Evolutionary conservation across 1,140 invertebrate species (phyloP), one percentile per base, ranked within the genome.

Genomic region (Drosophila nikananu): DNA sequence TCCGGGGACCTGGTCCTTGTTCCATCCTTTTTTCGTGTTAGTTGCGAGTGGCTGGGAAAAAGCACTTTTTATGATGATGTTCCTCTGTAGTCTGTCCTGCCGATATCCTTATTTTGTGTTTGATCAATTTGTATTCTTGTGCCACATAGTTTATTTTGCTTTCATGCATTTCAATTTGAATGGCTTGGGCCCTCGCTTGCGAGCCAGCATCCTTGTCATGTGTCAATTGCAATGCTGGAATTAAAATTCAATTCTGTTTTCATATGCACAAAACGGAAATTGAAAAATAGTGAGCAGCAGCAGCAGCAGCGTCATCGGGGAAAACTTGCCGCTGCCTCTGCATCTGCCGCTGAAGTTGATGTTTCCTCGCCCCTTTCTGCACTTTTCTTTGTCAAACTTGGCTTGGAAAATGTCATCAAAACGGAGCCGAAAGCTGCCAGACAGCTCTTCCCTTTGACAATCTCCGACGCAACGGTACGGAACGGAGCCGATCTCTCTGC

Each of bases 61-160:
- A 37, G 73, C 65, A 55, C 77, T 83, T 81, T 73, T 84, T 90
- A 79, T 84, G 81, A 90, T 90, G 84, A 89, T 89, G 77, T 73
- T 77, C 59, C 62, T 73, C 23, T 30, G 9, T n/a, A n/a, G n/a
- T 30, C 39, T 17, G 13, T 37, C 37, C 25, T 12, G 2, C 13
- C 39, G 51, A 42, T 44, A 19, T 58, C 57, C 58, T 35, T 74
- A 73, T 75, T 73, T 87, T 77, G 77, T 79, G 74, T 89, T 81
- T 81, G 86, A 89, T 89, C 84, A 89, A 89, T 89, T 90, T 90
- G 86, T 87, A 81, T 89, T 89, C 84, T 90, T 90, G 68, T 67
- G 77, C 70, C 77, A 70, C 71, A 73, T 83, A 80, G 77, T 83
- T 89, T 89, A 87, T 87, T 89, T 87, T 87, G 60, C 73, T 66